A percentile compares a stretch with the other conserved stretches of the same genome.
Conservation (phyloP, 1,140 invertebrate genomes). For the Drosophila bipectinata region DNA sequence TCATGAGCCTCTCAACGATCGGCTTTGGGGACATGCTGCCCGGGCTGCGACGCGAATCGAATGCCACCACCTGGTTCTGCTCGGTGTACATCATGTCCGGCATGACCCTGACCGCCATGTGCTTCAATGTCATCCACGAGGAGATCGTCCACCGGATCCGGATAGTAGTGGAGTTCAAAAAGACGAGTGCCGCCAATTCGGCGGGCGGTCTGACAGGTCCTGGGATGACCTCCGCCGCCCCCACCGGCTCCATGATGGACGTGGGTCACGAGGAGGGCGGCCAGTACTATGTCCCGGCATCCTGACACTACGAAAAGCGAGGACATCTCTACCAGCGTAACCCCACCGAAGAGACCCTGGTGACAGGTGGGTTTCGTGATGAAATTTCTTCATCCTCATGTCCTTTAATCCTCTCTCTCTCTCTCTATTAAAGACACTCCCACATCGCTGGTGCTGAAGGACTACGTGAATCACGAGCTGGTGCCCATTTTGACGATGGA, state of each 20-base stretch:
- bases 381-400: too few relatives aligned
- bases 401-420: neutral
- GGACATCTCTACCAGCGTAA: conserved; percentile 86
- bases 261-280: conserved; percentile 84
- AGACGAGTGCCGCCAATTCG: conserved; percentile 69
- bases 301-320: conserved; percentile 88
- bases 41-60: conserved; percentile 88
- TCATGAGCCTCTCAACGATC: conserved; percentile 96
- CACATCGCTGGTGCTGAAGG: conserved; percentile 85
- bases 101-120: conserved; percentile 98
- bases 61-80: conserved; percentile 91
- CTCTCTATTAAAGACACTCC: conserved; percentile 85
- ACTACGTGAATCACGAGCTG: conserved; percentile 82
- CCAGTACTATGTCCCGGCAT: conserved; percentile 85
- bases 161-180: conserved; percentile 85
- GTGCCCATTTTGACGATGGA: conserved; percentile 83
- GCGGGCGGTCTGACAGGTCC: conserved; percentile 3
- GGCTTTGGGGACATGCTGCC: conserved; percentile 96
- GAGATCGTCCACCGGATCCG: conserved; percentile 93
- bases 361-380: conserved; percentile 56
- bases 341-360: conserved; percentile 87
- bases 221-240: conserved; percentile 8
- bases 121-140: conserved; percentile 98
- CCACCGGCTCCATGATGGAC: conserved; percentile 77
- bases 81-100: conserved; percentile 98